These are phyloP conservation scores for Theristicus caerulescens DNA, from an alignment of 2,113 vertebrate species.

Conservation along the genomic window DNA sequence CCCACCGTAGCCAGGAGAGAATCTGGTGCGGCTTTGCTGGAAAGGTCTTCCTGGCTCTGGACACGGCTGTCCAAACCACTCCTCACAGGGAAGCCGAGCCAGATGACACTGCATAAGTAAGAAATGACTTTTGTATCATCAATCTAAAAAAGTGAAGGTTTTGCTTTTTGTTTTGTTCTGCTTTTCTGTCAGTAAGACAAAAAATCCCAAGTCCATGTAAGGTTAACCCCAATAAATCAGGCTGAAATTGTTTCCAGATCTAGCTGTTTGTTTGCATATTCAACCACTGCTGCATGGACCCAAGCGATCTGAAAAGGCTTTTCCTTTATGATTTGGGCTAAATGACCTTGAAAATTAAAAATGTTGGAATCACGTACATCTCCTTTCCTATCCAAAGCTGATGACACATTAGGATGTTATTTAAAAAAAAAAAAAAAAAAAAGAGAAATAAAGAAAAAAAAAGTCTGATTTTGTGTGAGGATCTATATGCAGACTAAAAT, in stretches of 20 bases:
- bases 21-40: background rate
- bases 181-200: background rate
- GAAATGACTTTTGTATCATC: background rate
- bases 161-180: background rate
- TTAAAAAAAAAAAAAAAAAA: background rate
- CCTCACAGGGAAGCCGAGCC: accelerated
- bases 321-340: background rate
- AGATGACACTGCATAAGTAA: background rate
- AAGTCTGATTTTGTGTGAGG: background rate
- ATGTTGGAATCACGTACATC: background rate
- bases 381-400: background rate
- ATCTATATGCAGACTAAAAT: background rate
- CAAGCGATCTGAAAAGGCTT: background rate
- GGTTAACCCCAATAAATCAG: background rate
- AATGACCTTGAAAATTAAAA: slow-evolving; percentile 17
- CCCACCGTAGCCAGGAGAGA: background rate
- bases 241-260: slow-evolving; percentile 38
- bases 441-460: background rate
- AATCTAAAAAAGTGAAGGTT: background rate
- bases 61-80: accelerated
- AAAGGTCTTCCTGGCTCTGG: background rate
- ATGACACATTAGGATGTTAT: background rate
- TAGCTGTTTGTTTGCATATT: background rate
- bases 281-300: background rate
- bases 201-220: background rate